Evolutionary conservation across 1,140 invertebrate genomes (phyloP).

Genomic region (Monomorium pharaonis): DNA sequence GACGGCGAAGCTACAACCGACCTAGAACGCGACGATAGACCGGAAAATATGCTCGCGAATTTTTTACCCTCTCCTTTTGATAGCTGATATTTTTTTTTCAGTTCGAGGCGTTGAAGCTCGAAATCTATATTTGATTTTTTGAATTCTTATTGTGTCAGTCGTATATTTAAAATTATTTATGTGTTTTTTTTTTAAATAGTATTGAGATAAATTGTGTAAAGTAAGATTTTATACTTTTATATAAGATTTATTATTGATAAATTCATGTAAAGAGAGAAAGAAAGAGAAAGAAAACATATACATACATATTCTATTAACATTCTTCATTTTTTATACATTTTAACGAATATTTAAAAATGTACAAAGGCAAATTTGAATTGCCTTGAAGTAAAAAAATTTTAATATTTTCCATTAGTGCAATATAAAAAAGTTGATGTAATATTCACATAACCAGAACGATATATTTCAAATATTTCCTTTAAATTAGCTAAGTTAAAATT

Average conservation of each 20-base stretch:
- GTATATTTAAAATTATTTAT: not conserved
- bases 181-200: not conserved
- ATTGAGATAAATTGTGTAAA: not conserved
- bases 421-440: not conserved
- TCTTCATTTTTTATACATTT: not conserved
- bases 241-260: not conserved
- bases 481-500: not conserved
- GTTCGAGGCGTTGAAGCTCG: not conserved
- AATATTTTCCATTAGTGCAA: not conserved
- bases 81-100: conserved; percentile 16
- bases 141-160: not conserved
- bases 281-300: not conserved
- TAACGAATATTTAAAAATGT: conserved; percentile 6
- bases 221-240: not conserved
- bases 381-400: not conserved
- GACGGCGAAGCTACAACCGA: not conserved
- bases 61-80: conserved; percentile 4
- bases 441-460: not conserved
- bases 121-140: not conserved
- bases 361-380: not conserved
- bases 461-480: not conserved
- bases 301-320: too few relatives aligned
- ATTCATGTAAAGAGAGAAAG: not conserved
- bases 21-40: conserved; percentile 5
- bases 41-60: not conserved